Evolutionary conservation across 2,113 vertebrate genomes (phyloP), one percentile per base, ranked within the genome.

Genomic region (Siniperca knerii): DNA sequence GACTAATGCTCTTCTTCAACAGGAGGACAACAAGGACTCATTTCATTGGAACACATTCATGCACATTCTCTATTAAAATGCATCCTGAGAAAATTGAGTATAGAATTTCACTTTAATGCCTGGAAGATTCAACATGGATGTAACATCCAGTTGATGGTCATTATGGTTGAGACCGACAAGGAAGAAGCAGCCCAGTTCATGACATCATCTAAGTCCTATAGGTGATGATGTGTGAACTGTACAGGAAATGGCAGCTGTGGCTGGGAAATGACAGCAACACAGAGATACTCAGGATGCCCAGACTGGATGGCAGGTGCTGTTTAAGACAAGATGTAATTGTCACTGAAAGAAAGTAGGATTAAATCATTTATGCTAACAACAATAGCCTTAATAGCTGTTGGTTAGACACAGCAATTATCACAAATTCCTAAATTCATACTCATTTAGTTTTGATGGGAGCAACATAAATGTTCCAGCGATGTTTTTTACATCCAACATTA

Each of bases 171-270:
- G 66, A 16, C 69, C 40, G 16, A 68, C 69, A 4, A 46, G n/a
- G 69, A 87, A 61, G 81, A 82, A 52, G 81, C 61, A 69, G 85
- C 60, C 80, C 62, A 25, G 62, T 57, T 1, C 55, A 74, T 92
- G 90, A 92, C 84, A 87, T 92, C 93, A 93, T 72, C 37, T 46
- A 3, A 77, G 78, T 83, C 77, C 72, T 79, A 60, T 57, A 84
- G 90, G 89, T 92, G 91, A 90, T 93, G 92, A 91, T 75, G 82
- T 91, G 92, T 91, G 88, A 93, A 91, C 35, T 87, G 84, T 71
- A 85, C 20, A 75, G 79, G 67, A 68, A 80, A 75, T 80, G 81
- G 88, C 91, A 92, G 87, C 90, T 92, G 90, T 65, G 70, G 61
- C 87, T 48, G 77, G 61, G 77, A 79, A 76, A 65, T 3, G 55